These are phyloP conservation scores for Dicentrarchus labrax DNA, from an alignment of 2,113 vertebrate genomes.

Conservation along the genomic window DNA sequence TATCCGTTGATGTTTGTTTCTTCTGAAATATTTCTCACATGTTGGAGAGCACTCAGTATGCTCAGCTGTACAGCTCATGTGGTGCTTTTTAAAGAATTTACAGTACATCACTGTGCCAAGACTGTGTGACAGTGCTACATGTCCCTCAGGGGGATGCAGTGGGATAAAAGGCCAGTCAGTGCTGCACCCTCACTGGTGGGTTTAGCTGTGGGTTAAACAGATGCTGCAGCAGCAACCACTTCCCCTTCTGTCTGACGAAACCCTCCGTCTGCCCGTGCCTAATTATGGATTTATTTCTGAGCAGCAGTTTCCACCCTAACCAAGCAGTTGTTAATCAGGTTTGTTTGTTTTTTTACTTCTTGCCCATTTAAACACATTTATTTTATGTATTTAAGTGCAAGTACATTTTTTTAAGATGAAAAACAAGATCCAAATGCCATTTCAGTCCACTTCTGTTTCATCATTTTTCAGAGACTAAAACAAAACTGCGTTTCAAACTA, in stretches of 20 bases:
- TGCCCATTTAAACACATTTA: background rate
- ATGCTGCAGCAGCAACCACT: slow-evolving; percentile 15
- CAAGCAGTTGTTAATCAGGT: background rate
- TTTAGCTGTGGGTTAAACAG: slow-evolving; percentile 18
- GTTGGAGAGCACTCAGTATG: background rate
- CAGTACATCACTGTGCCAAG: background rate
- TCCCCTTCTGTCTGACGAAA: slow-evolving; percentile 25
- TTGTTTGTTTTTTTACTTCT: background rate
- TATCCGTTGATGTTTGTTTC: slow-evolving; percentile 7
- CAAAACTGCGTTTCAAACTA: background rate
- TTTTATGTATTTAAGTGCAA: background rate
- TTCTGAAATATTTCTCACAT: background rate
- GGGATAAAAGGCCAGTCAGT: slow-evolving; percentile 17
- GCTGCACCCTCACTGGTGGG: slow-evolving; percentile 34
- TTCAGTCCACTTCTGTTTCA: background rate
- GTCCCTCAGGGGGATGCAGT: background rate
- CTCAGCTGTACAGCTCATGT: background rate
- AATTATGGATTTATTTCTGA: slow-evolving; percentile 28
- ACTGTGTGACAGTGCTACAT: background rate
- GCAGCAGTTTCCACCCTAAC: slow-evolving; percentile 18
- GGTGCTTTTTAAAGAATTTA: background rate
- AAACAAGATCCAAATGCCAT: no score
- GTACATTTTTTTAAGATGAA: background rate
- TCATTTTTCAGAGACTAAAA: background rate
- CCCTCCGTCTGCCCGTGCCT: background rate